A percentile compares a stretch with the other conserved stretches of the same genome.
Evolutionary conservation across 1,140 invertebrate species (phyloP).

Genomic region (Drosophila kepulauana): DNA sequence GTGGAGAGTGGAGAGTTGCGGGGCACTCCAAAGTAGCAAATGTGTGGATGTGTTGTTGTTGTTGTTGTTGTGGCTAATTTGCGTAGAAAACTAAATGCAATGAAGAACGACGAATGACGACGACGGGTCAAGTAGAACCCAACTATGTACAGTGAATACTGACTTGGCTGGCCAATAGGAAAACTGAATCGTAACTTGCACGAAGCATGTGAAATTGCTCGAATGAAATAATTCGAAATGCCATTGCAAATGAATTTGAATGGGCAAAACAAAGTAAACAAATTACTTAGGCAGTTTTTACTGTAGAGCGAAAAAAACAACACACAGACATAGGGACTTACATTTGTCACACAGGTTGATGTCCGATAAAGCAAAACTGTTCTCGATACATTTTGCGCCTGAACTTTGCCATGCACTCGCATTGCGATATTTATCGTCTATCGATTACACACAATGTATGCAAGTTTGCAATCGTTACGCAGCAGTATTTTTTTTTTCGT

Average conservation of each 20-base stretch:
- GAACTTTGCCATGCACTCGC: constrained; percentile 61
- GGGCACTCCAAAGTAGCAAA: constrained; percentile 17
- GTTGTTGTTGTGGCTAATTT: constrained; percentile 45
- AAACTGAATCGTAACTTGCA: too few species aligned
- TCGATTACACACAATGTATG: constrained; percentile 42
- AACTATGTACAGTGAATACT: constrained; percentile 35
- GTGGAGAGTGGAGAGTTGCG: background rate
- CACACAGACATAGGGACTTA: background rate
- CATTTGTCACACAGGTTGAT: constrained; percentile 70
- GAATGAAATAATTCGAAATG: too few species aligned
- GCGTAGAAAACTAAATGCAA: constrained; percentile 62
- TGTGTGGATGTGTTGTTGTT: constrained; percentile 14
- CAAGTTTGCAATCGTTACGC: background rate
- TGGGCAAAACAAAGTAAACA: too few species aligned
- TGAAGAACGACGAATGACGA: constrained; percentile 17
- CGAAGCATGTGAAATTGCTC: too few species aligned
- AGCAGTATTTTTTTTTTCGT: constrained; percentile 43
- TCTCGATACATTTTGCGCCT: constrained; percentile 16
- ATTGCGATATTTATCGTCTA: constrained; percentile 48
- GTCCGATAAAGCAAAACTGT: constrained; percentile 65
- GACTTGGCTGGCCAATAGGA: too few species aligned
- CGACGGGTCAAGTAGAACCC: constrained; percentile 68
- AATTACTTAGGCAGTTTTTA: too few species aligned
- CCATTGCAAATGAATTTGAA: too few species aligned
- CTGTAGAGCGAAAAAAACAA: constrained; percentile 26